Evolutionary conservation across 2,113 vertebrate genomes (phyloP).

Genomic region (Cyprinodon tularosa): DNA sequence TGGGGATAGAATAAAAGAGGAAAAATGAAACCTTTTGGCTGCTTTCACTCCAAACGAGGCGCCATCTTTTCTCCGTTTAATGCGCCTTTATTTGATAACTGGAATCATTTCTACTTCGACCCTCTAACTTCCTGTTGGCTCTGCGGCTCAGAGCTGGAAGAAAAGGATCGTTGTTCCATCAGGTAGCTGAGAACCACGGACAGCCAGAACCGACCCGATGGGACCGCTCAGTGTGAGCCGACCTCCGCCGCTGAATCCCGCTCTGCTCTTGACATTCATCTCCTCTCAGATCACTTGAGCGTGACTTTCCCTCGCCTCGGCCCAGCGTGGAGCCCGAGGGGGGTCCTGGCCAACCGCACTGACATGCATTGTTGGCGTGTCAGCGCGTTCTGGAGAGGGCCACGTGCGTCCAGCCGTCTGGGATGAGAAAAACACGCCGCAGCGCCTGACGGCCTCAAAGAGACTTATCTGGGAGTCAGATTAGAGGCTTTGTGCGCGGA

Average conservation of each 20-base stretch:
- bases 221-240: slow-evolving; percentile 43
- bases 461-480: slow-evolving; percentile 33
- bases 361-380: slow-evolving; percentile 65
- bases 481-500: slow-evolving; percentile 32
- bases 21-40: too few species aligned
- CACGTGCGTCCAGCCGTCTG: slow-evolving; percentile 59
- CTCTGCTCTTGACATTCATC: slow-evolving; percentile 62
- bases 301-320: slow-evolving; percentile 55
- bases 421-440: slow-evolving; percentile 32
- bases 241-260: slow-evolving; percentile 46
- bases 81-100: too few species aligned
- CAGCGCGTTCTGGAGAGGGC: slow-evolving; percentile 60
- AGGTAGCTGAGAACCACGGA: background rate
- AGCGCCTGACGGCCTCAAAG: slow-evolving; percentile 28
- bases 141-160: background rate
- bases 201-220: background rate
- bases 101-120: too few species aligned
- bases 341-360: slow-evolving; percentile 11
- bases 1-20: too few species aligned
- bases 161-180: background rate
- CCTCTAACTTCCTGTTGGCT: too few species aligned
- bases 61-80: too few species aligned
- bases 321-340: slow-evolving; percentile 51
- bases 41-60: too few species aligned
- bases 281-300: slow-evolving; percentile 68